phyloP scores from a whole-genome alignment of 1,140 invertebrate genomes.

The Musca domestica region DNA sequence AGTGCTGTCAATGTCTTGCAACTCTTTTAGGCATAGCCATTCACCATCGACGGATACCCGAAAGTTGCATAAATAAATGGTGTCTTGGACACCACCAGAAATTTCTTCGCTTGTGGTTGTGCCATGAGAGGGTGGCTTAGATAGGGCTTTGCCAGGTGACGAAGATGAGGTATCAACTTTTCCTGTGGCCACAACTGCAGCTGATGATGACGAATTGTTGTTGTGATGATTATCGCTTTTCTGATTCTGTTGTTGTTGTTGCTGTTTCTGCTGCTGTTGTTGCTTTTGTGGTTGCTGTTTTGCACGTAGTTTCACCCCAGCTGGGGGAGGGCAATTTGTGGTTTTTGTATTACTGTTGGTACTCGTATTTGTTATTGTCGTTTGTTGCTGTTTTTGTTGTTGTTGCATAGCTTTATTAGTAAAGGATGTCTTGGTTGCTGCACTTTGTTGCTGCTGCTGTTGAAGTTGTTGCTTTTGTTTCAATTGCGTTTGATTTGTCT shows the following conservation, averaged over 20 bases:
- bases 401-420: conserved; percentile 5
- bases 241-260: conserved; percentile 1
- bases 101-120: conserved; percentile 60
- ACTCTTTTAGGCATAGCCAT: conserved; percentile 93
- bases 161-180: not conserved
- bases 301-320: not conserved
- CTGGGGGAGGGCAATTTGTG: not conserved
- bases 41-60: conserved; percentile 95
- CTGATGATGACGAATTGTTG: not conserved
- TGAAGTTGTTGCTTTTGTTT: conserved; percentile 26
- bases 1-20: conserved; percentile 79
- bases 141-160: conserved; percentile 39
- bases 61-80: conserved; percentile 96
- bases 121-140: conserved; percentile 48
- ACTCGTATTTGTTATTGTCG: conserved; percentile 30
- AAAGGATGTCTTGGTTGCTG: not conserved
- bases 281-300: conserved; percentile 1
- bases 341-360: not conserved
- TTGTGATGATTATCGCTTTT: conserved; percentile 4
- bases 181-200: not conserved
- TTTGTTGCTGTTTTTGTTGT: conserved; percentile 23
- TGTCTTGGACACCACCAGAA: conserved; percentile 87
- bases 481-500: conserved; percentile 3
- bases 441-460: conserved; percentile 7
- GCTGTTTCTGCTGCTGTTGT: conserved; percentile 14